phyloP scores from a whole-genome alignment of 2,113 vertebrate genomes.

The Empidonax traillii region DNA sequence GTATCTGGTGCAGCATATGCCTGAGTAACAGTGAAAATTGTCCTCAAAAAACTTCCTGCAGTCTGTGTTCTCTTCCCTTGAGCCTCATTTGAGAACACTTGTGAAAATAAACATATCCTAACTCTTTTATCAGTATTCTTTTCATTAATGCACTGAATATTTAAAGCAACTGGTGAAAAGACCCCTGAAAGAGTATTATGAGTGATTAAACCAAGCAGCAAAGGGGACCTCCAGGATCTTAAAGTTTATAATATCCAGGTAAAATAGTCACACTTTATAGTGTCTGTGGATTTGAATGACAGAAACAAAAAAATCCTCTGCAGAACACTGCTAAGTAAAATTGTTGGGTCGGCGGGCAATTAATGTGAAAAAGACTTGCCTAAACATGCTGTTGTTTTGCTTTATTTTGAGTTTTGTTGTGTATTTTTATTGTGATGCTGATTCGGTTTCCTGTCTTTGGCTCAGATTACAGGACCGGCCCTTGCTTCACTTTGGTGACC shows the following conservation, averaged over 20 bases:
- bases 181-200: neutral
- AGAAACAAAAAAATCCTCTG: neutral
- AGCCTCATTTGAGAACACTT: neutral
- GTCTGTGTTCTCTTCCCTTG: neutral
- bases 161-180: neutral
- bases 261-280: neutral
- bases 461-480: conserved; percentile 96
- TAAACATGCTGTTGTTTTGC: neutral
- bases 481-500: conserved; percentile 92
- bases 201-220: neutral
- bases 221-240: neutral
- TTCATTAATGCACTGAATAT: neutral
- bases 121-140: neutral
- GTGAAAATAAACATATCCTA: neutral
- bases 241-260: neutral
- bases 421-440: neutral
- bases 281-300: neutral
- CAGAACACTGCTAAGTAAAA: neutral
- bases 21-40: neutral
- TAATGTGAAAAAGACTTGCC: neutral
- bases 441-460: conserved; percentile 35
- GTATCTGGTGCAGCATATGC: neutral
- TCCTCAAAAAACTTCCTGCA: neutral
- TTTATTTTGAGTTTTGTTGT: neutral
- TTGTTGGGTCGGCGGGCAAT: neutral